Evolutionary conservation across 1,140 invertebrate genomes (phyloP), one percentile per base, ranked within the genome.

Genomic region (Drosophila baimaii): DNA sequence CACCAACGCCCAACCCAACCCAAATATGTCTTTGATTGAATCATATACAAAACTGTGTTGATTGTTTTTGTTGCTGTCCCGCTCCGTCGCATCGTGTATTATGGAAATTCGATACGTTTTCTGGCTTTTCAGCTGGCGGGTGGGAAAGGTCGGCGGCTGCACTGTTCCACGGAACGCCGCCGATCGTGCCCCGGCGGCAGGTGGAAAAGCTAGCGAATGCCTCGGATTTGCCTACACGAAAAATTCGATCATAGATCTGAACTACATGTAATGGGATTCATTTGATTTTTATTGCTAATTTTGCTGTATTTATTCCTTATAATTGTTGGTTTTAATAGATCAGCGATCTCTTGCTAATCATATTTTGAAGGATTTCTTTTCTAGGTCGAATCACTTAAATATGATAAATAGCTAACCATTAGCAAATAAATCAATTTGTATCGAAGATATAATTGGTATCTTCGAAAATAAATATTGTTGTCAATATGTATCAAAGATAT

Each of bases 1-100:
- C 81, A 77, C 80, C 80, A 82, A 84, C 73, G 83, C 83, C 83
- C 68, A 81, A 91, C 83, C 83, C 68, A 81, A 91, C 72, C 90
- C 90, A 91, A 91, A 91, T 91, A 91, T 90, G 90, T 91, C 90
- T 91, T 89, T 79, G 82, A 91, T 91, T 91, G 77, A 86, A 91
- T 88, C 83, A 84, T 90, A 86, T 86, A 81, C 68, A 83, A 80
- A 77, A 81, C 68, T 74, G 73, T 81, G 79, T 77, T 66, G 66
- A 56, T 81, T 79, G 76, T 82, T 85, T 81, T 90, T 90, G 77
- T 89, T 82, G 89, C 77, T 80, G 88, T 91, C 89, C 90, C 89
- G 90, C 80, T 91, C 77, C 75, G 64, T 72, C 81, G 73, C 76
- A 82, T 85, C 81, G 78, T 72, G 79, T 64, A 82, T 91, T 91